These are phyloP conservation scores for Bradypodion ventrale DNA, from an alignment of 2,797 vertebrate genomes.

Conservation along the genomic window DNA sequence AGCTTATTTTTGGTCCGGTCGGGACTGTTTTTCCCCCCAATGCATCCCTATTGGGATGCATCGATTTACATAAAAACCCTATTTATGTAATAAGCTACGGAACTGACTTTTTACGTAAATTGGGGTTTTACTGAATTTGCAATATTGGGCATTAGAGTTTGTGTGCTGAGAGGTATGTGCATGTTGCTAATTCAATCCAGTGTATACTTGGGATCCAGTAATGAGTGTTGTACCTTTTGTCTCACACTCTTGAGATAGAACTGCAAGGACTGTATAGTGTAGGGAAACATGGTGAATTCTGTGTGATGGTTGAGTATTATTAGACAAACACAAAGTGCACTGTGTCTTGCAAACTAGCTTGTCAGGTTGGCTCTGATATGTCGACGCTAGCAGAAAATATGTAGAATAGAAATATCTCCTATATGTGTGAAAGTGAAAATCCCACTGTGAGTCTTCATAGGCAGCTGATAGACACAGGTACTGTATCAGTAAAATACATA, in stretches of 20 bases:
- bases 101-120: too few species aligned
- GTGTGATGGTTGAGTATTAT: not conserved
- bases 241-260: not conserved
- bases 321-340: not conserved
- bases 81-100: too few species aligned
- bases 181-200: not conserved
- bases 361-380: not conserved
- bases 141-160: not conserved
- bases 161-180: not conserved
- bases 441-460: not conserved
- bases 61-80: too few species aligned
- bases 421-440: not conserved
- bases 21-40: too few species aligned
- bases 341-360: not conserved
- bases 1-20: too few species aligned
- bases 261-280: not conserved
- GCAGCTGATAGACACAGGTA: not conserved
- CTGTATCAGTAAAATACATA: not conserved
- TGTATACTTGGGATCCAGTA: not conserved
- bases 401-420: not conserved
- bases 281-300: not conserved
- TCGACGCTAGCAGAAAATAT: not conserved
- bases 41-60: too few species aligned
- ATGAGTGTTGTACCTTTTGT: not conserved
- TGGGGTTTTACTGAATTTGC: too few species aligned